Percentiles rank a stretch among this genome's conserved stretches.
These are phyloP conservation scores for Listronotus oregonensis DNA, from an alignment of 1,140 invertebrate species.

Conservation along the genomic window DNA sequence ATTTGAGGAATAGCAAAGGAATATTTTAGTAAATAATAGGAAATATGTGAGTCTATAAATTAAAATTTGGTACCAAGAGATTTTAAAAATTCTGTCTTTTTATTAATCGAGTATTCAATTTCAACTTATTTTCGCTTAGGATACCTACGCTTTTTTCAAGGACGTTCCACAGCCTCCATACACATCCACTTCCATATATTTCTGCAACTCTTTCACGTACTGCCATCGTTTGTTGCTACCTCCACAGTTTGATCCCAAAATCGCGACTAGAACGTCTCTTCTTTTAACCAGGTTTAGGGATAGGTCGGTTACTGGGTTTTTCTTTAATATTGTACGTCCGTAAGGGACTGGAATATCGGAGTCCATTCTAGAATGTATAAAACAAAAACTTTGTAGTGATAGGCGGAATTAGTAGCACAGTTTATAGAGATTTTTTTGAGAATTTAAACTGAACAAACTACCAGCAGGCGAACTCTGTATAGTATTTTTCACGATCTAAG, in stretches of 20 bases:
- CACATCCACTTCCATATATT: slow-evolving; percentile 62
- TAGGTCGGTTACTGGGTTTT: slow-evolving; percentile 21
- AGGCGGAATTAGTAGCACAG: too few relatives aligned
- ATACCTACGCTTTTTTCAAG: slow-evolving; percentile 46
- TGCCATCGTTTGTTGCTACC: slow-evolving; percentile 62
- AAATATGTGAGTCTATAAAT: too few relatives aligned
- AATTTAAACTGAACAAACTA: too few relatives aligned
- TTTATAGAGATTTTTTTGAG: too few relatives aligned
- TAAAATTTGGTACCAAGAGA: too few relatives aligned
- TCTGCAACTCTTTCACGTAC: slow-evolving; percentile 64
- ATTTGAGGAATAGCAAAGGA: too few relatives aligned
- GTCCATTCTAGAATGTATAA: slow-evolving; percentile 58
- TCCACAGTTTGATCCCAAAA: slow-evolving; percentile 69
- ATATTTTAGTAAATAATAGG: too few relatives aligned
- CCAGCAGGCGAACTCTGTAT: too few relatives aligned
- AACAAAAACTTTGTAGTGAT: too few relatives aligned
- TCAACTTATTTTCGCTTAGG: not conserved
- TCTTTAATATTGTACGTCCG: slow-evolving; percentile 60
- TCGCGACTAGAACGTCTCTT: slow-evolving; percentile 59
- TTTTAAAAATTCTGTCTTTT: too few relatives aligned
- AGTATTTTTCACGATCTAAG: too few relatives aligned
- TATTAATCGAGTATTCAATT: too few relatives aligned
- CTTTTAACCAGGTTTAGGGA: slow-evolving; percentile 37
- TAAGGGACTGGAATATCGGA: slow-evolving; percentile 74
- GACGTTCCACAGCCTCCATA: slow-evolving; percentile 61